These are phyloP conservation scores for Xenops minutus DNA, from an alignment of 2,797 vertebrate species.

Conservation along the genomic window DNA sequence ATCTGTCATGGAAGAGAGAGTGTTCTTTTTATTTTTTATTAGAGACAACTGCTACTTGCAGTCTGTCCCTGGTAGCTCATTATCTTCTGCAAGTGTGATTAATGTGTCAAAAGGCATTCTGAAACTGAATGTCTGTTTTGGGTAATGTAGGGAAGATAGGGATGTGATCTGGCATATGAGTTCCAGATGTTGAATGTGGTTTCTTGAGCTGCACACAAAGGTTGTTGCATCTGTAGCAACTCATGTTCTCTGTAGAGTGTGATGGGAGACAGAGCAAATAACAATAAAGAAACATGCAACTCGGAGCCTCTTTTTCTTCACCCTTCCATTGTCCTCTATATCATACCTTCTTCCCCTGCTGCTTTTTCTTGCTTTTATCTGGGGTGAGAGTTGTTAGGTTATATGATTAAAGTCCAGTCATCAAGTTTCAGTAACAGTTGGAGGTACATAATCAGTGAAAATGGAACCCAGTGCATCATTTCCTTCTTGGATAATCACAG, in stretches of 20 bases:
- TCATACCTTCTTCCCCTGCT: neutral
- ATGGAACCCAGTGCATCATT: neutral
- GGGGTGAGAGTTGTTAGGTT: neutral
- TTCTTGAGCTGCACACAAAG: slow-evolving; percentile 13
- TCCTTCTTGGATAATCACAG: neutral
- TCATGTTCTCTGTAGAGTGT: neutral
- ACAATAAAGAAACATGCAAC: neutral
- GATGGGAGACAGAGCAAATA: neutral
- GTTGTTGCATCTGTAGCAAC: neutral
- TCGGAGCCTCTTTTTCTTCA: neutral
- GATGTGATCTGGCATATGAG: neutral
- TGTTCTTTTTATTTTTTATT: neutral
- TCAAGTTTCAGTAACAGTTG: neutral
- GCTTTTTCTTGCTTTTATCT: neutral
- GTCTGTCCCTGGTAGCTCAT: neutral
- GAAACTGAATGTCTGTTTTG: neutral
- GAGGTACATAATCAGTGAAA: neutral
- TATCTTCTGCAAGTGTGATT: neutral
- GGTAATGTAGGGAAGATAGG: neutral
- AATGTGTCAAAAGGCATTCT: neutral
- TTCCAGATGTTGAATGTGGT: slow-evolving; percentile 23
- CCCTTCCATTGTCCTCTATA: neutral
- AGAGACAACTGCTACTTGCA: neutral
- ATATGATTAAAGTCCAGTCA: neutral
- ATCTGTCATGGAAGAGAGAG: neutral